Evolutionary conservation across 2,888 invertebrate genomes (phyloP).

Genomic region (Temnothorax ravouxi): DNA sequence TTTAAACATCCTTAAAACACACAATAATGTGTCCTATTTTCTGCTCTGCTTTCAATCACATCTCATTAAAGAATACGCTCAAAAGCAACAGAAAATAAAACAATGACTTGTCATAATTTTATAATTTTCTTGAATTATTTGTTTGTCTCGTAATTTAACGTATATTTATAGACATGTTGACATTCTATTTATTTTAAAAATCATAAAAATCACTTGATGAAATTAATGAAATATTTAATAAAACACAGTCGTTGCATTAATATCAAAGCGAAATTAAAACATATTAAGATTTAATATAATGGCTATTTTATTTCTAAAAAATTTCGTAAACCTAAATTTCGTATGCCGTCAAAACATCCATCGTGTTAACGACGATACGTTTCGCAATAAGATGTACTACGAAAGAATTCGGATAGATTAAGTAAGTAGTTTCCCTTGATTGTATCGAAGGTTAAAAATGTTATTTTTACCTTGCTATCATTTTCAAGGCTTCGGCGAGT

Average conservation of each 20-base stretch:
- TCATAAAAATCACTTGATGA: neutral
- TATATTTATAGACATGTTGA: neutral
- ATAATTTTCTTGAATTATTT: neutral
- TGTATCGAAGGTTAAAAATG: constrained; percentile 31
- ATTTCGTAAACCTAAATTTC: neutral
- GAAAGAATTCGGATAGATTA: constrained; percentile 54
- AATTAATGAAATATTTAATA: neutral
- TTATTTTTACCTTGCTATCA: constrained; percentile 9
- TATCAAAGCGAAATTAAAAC: neutral
- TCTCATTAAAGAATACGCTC: neutral
- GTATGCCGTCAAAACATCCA: neutral
- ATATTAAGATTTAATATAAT: too few relatives aligned
- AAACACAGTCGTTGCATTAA: neutral
- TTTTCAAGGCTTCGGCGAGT: constrained; percentile 14
- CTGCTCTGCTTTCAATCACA: neutral
- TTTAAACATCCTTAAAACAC: neutral
- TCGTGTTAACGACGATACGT: constrained; percentile 9
- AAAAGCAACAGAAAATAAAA: neutral
- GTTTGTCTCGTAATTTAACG: neutral
- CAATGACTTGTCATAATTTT: neutral
- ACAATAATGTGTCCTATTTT: neutral
- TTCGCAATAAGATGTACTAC: constrained; percentile 36
- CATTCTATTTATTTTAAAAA: neutral
- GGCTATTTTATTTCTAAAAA: neutral
- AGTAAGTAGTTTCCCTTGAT: constrained; percentile 61